phyloP scores from a whole-genome alignment of 2,797 vertebrate species.

The Eurystomus glaucurus region DNA sequence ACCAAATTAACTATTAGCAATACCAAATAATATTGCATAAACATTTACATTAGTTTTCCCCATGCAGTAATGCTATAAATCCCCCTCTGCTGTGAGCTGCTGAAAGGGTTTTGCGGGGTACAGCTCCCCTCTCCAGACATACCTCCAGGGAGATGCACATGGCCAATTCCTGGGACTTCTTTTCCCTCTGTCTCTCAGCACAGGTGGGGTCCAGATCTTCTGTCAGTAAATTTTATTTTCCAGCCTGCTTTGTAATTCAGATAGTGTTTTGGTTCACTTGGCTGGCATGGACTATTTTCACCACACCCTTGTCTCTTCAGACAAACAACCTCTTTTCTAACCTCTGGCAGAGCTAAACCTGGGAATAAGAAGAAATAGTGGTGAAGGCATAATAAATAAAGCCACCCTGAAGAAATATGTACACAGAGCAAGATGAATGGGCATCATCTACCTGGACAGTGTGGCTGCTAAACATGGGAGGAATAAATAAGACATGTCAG shows the following conservation, averaged over 20 bases:
- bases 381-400: constrained; percentile 63
- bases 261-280: constrained; percentile 12
- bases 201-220: neutral
- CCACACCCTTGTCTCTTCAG: constrained; percentile 48
- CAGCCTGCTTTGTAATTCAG: constrained; percentile 15
- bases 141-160: neutral
- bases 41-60: neutral
- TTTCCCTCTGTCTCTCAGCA: neutral
- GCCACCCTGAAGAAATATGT: constrained; percentile 50
- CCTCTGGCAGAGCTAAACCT: constrained; percentile 21
- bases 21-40: neutral
- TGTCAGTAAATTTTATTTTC: neutral
- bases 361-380: constrained; percentile 44
- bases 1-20: neutral
- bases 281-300: neutral
- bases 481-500: constrained; percentile 48
- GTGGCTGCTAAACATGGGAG: constrained; percentile 2
- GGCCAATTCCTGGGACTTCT: neutral
- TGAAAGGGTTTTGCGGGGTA: neutral
- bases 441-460: constrained; percentile 22
- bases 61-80: neutral
- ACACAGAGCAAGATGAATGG: constrained; percentile 41
- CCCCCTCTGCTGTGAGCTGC: neutral
- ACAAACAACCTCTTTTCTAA: constrained; percentile 38
- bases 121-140: neutral